These are phyloP conservation scores for Aromia moschata DNA, from an alignment of 2,888 invertebrate species.

Conservation along the genomic window DNA sequence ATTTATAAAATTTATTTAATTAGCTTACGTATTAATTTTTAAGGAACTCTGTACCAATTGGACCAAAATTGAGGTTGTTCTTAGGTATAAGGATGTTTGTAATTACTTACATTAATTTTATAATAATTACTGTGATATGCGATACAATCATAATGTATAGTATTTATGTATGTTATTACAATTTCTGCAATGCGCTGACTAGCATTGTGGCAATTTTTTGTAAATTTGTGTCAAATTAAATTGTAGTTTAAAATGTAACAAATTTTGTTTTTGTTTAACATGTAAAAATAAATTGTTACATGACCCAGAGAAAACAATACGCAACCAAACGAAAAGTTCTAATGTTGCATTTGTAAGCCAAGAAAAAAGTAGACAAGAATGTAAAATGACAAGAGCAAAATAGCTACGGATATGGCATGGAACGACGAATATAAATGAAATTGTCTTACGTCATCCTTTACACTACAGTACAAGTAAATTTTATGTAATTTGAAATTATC, in stretches of 20 bases:
- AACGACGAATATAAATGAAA: no score
- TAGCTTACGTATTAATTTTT: slow-evolving; percentile 18
- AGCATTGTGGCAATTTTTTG: slow-evolving; percentile 33
- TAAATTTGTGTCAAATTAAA: slow-evolving; percentile 47
- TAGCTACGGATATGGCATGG: no score
- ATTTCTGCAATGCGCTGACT: slow-evolving; percentile 27
- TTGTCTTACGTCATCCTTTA: no score
- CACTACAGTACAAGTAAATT: no score
- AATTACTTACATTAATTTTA: slow-evolving; percentile 32
- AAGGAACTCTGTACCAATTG: slow-evolving; percentile 34
- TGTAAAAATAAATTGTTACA: no score
- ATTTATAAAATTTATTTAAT: slow-evolving; percentile 36
- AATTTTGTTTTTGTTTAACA: no score
- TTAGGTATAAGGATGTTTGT: slow-evolving; percentile 23
- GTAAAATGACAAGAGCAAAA: no score
- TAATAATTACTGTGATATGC: slow-evolving; percentile 52
- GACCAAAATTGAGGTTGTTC: slow-evolving; percentile 43
- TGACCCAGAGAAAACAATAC: no score
- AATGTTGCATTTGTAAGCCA: no score
- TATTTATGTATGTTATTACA: slow-evolving; percentile 43
- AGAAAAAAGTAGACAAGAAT: no score
- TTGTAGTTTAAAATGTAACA: slow-evolving; percentile 1
- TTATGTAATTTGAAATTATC: no score
- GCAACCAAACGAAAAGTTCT: no score
- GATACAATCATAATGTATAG: slow-evolving; percentile 44